Percentiles rank a stretch among this genome's conserved stretches.
Evolutionary conservation across 2,888 invertebrate species (phyloP).

Genomic region (Eupithecia exiguata): DNA sequence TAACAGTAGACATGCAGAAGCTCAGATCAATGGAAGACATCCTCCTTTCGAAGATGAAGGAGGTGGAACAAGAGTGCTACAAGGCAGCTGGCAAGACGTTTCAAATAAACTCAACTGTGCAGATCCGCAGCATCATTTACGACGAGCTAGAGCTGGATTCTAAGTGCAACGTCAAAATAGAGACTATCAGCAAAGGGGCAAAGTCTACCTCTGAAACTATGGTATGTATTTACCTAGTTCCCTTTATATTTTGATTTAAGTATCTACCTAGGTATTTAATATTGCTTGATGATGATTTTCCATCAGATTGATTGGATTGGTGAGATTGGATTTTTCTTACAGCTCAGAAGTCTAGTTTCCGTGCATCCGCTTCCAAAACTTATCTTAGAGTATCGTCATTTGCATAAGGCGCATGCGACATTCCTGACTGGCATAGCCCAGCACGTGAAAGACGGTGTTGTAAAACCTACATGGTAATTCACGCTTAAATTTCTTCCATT

Average conservation of each 20-base stretch:
- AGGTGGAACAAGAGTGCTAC: conserved; percentile 67
- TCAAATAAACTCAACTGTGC: conserved; percentile 70
- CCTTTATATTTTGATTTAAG: background rate
- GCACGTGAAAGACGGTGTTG: conserved; percentile 64
- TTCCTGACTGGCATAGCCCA: conserved; percentile 73
- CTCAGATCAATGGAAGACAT: conserved; percentile 66
- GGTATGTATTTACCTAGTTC: conserved; percentile 51
- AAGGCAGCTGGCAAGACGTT: conserved; percentile 68
- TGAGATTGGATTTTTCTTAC: conserved; percentile 22
- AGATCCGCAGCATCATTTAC: conserved; percentile 73
- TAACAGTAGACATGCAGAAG: conserved; percentile 62
- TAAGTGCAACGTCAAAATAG: conserved; percentile 65
- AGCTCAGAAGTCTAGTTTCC: conserved; percentile 69
- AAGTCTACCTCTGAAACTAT: conserved; percentile 78
- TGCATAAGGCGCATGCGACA: conserved; percentile 78
- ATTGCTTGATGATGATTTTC: background rate
- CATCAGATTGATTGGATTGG: too few relatives aligned
- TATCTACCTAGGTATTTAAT: background rate
- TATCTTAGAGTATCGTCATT: conserved; percentile 75
- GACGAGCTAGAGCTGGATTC: conserved; percentile 74
- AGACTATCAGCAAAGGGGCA: conserved; percentile 64
- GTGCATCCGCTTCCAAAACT: conserved; percentile 73
- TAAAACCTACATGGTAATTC: conserved; percentile 72
- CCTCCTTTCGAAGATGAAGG: conserved; percentile 58
- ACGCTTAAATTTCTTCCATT: background rate